A percentile compares a stretch with the other conserved stretches of the same genome.
These are phyloP conservation scores for Lasioglossum zephyrum DNA, from an alignment of 2,888 invertebrate genomes.

Conservation along the genomic window DNA sequence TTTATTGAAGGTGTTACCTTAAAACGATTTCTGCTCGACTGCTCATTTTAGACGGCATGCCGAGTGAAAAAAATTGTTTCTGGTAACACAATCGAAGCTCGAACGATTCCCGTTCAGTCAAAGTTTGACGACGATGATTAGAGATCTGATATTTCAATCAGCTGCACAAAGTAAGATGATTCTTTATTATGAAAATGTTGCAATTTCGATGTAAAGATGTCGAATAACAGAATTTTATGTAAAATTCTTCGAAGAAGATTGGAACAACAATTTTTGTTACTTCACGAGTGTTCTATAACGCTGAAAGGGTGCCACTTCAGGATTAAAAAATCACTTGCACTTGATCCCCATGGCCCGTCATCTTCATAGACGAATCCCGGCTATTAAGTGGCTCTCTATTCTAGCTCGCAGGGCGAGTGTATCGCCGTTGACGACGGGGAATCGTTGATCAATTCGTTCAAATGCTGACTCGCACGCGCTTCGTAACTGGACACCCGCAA, in stretches of 20 bases:
- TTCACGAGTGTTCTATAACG: accelerated
- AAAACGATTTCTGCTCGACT: slow-evolving; percentile 33
- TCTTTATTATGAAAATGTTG: too few species aligned
- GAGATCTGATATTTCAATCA: too few species aligned
- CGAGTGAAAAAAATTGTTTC: too few species aligned
- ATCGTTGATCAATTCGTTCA: slow-evolving; percentile 43
- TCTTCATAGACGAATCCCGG: neutral
- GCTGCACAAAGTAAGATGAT: neutral
- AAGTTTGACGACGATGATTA: neutral
- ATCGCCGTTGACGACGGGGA: slow-evolving; percentile 16
- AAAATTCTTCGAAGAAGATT: neutral
- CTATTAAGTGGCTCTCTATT: neutral
- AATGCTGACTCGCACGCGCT: slow-evolving; percentile 29
- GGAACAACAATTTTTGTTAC: neutral
- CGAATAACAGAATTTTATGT: neutral
- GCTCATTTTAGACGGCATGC: neutral
- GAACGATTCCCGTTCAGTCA: neutral
- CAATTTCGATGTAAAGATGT: too few species aligned
- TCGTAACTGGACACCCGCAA: slow-evolving; percentile 70
- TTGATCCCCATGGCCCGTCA: neutral
- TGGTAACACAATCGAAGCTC: neutral
- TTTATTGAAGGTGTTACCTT: neutral
- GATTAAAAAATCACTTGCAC: neutral
- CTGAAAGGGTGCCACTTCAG: neutral
- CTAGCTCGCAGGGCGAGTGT: neutral